Evolutionary conservation across 2,113 vertebrate genomes (phyloP), one percentile per base, ranked within the genome.

Genomic region (Chunga burmeisteri): DNA sequence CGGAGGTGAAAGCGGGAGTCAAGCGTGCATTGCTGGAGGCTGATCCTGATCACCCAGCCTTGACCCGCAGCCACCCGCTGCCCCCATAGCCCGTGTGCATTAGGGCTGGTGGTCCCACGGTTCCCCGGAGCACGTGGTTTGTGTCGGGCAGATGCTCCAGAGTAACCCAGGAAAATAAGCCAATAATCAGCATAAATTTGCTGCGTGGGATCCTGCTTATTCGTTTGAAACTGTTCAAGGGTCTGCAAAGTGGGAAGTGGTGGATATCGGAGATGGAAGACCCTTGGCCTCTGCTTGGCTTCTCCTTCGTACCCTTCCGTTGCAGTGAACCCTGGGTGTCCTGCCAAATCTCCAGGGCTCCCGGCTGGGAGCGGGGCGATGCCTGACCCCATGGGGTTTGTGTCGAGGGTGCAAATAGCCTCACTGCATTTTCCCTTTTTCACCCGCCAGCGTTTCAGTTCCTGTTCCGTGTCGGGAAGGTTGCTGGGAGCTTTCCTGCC

Each of bases 31-130:
- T 18, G 67, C 84, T 59, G 75, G 62, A 72, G 80, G 67, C 71
- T 68, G 72, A 58, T 62, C 71, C 77, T 27, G 15, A 23, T 77
- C 71, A 58, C 20, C 47, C 59, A 70, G 50, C 72, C 58, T 32
- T 73, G 81, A 61, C 50, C 32, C 10, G 10, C 78, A 90, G 73
- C 81, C 59, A 46, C 80, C 29, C 0, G 0, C 12, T 32, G 52
- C 6, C 61, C 52, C 67, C 1, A 0, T 6, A 9, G 29, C 36
- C 0, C 13, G 15, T 47, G 46, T 38, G 19, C 7, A 0, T 56
- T 21, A 16, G 47, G 32, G 74, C 44, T 68, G 47, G 65, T 50
- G 56, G 71, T 62, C 30, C 40, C n/a, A 5, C 0, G 0, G 27
- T 11, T 81, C 52, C 66, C 46, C 10, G 15, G 58, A 89, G 71